Evolutionary conservation across 2,888 invertebrate species (phyloP), one percentile per base, ranked within the genome.

Genomic region (Hyalella azteca): DNA sequence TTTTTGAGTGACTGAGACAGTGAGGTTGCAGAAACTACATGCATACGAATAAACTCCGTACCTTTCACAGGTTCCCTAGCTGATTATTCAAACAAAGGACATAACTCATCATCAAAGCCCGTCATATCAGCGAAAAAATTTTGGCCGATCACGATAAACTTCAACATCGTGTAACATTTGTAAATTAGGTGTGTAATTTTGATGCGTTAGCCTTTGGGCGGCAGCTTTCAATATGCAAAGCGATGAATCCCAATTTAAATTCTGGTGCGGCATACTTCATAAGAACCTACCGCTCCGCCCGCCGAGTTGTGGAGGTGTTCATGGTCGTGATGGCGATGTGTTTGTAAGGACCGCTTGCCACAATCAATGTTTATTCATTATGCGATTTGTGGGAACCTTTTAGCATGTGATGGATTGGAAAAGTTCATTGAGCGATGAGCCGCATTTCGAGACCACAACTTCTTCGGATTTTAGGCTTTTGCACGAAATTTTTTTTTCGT

Each of bases 171-270:
- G 60, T 60, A 26, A 60, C 60, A 60, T 60, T 60, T 60, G 60
- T 29, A 60, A 36, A 60, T 60, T 60, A 36, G 60, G 60, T 29
- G 36, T 60, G 60, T 60, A 60, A 60, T 60, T 60, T 60, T 36
- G 60, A 36, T 60, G 60, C 36, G 29, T 60, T 15, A 60, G 3
- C 36, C 3, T 19, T 36, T 5, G 60, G 19, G 36, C 29, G 60
- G 36, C 60, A 36, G 60, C 60, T 60, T 60, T 60, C 60, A 60
- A 36, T 60, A 60, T 60, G 60, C 60, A 60, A 60, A 60, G 36
- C 36, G 15, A 36, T 5, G 36, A 36, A 29, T 29, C 36, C 3
- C 36, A 60, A 60, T 36, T 29, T 29, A 60, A 36, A 60, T 9
- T n/a, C n/a, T n/a, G n/a, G n/a, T n/a, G n/a, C n/a, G n/a, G n/a